Percentiles rank a stretch among this genome's conserved stretches.
Evolutionary conservation across 2,113 vertebrate species (phyloP).

Genomic region (Lepus europaeus): DNA sequence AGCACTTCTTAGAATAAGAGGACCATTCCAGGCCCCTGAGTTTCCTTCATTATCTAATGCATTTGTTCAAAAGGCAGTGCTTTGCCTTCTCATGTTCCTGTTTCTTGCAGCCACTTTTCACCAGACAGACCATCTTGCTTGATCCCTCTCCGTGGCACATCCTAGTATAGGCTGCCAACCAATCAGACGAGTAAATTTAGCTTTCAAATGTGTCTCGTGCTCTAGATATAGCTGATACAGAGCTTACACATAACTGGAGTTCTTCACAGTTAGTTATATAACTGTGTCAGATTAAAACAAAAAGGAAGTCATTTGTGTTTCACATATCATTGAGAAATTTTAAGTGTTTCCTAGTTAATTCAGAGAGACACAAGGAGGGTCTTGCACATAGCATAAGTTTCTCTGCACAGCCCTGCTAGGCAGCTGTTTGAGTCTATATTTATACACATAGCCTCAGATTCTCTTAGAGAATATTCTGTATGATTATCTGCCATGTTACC

Average conservation of each 20-base stretch:
- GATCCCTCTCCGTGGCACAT: background rate
- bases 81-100: background rate
- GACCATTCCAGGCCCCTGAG: background rate
- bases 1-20: background rate
- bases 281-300: background rate
- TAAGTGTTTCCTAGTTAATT: background rate
- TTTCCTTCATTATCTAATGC: background rate
- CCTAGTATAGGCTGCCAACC: background rate
- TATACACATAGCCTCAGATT: background rate
- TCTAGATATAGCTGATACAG: background rate
- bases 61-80: background rate
- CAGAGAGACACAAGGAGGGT: background rate
- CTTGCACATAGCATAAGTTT: background rate
- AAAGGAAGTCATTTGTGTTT: background rate
- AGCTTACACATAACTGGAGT: background rate
- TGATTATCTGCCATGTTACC: background rate
- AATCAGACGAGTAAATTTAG: background rate
- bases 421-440: background rate
- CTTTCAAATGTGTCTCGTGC: background rate
- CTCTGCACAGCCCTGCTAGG: background rate
- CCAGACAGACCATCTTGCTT: background rate
- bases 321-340: constrained; percentile 1
- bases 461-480: background rate
- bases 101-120: background rate
- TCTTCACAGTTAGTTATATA: constrained; percentile 27